Evolutionary conservation across 2,113 vertebrate genomes (phyloP), one percentile per base, ranked within the genome.

Genomic region (Willisornis vidua): DNA sequence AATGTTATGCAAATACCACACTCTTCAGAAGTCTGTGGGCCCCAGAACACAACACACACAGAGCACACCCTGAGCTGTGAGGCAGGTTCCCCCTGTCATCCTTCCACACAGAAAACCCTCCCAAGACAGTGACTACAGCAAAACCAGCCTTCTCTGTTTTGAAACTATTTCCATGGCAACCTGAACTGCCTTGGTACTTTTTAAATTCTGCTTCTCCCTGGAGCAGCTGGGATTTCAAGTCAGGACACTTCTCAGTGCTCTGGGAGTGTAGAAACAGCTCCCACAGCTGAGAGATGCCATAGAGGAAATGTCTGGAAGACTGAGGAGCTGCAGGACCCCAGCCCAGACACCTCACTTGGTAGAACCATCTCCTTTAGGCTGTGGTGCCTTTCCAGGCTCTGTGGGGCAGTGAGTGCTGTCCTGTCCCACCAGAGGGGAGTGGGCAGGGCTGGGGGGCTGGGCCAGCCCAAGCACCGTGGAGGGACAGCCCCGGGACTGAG

Each of bases 1-100:
- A 61, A 93, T 83, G 88, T 87, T 81, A 92, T 89, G 96, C 95
- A 97, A 96, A 95, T 93, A 66, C 33, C 55, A 8, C 29, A 48
- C 55, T 93, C 83, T 72, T 81, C 59, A 93, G 95, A 65, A 93
- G 94, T 83, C 72, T 23, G 78, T 86, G 94, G 91, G 94, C 77
- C 95, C 86, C 95, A 59, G 89, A 91, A 51, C 39, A 85, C 65
- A 73, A 62, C 1, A 45, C 19, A 68, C 74, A 92, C 91, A 88
- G 70, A 96, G 87, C 90, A 87, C 61, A 55, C 73, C 89, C 83
- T 91, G 87, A 77, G 88, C 94, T 90, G 58, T 55, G 74, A 93
- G 96, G 81, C 97, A 97, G 96, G 96, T 92, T 93, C 86, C 63
- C 91, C 87, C 87, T 67, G 65, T 29, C 48, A 6, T 54, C 84